Conservation (phyloP, 2,888 invertebrate species). For the Dolichomitus sp. region DNA sequence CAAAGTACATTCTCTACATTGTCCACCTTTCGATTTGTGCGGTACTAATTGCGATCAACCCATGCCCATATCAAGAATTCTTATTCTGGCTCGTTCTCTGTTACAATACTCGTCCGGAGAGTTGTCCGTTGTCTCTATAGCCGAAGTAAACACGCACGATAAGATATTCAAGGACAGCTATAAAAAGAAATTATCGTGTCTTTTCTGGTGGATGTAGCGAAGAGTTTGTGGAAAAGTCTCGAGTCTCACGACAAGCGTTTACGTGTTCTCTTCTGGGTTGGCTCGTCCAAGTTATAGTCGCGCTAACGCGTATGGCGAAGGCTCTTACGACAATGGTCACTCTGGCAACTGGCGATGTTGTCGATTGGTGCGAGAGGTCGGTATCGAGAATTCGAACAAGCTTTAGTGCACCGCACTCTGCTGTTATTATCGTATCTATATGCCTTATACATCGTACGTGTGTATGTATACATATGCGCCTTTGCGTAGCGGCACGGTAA, state of each 20-base stretch:
- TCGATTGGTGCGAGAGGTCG: conserved; percentile 29
- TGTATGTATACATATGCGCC: conserved; percentile 21
- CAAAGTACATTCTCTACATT: too few species aligned
- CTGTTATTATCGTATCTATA: conserved; percentile 27
- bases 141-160: conserved; percentile 24
- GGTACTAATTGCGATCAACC: conserved; percentile 39
- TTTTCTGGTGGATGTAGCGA: conserved; percentile 29
- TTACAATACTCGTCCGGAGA: neutral
- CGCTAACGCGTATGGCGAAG: conserved; percentile 32
- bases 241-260: conserved; percentile 4
- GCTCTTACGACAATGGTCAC: conserved; percentile 51
- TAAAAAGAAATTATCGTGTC: conserved; percentile 57
- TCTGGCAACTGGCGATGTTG: conserved; percentile 5
- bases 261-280: conserved; percentile 42
- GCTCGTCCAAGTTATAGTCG: conserved; percentile 53
- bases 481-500: conserved; percentile 35
- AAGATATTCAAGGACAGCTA: conserved; percentile 33
- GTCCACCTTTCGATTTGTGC: conserved; percentile 13
- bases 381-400: conserved; percentile 59
- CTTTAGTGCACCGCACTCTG: conserved; percentile 32
- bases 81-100: conserved; percentile 16
- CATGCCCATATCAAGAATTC: neutral
- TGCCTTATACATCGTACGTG: conserved; percentile 20
- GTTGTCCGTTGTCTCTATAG: conserved; percentile 25
- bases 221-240: conserved; percentile 46